Conservation (phyloP, 2,888 invertebrate species). For the Lepas anatifera region DNA sequence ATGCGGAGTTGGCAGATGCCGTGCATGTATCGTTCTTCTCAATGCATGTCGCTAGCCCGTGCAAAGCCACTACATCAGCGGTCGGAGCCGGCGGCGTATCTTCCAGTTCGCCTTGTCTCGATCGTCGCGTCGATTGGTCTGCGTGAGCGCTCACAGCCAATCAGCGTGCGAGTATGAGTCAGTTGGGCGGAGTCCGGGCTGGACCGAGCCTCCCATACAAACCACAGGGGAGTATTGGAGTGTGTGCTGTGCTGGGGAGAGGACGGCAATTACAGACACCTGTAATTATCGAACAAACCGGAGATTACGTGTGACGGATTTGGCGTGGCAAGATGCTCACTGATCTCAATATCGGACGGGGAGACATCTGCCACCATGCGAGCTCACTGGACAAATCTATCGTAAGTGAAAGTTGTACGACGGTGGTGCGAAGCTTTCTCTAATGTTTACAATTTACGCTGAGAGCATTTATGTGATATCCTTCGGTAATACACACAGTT, state of each 20-base stretch:
- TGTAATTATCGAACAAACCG: background rate
- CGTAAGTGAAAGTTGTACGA: too few relatives aligned
- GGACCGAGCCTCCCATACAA: background rate
- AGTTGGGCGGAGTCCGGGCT: background rate
- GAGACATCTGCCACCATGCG: background rate
- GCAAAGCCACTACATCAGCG: too few relatives aligned
- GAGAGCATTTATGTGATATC: too few relatives aligned
- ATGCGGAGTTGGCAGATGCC: too few relatives aligned
- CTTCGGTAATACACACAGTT: too few relatives aligned
- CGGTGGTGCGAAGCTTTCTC: too few relatives aligned
- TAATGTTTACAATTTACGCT: too few relatives aligned
- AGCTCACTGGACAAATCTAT: background rate
- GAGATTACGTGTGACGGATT: background rate
- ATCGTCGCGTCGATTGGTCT: background rate
- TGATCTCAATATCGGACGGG: background rate
- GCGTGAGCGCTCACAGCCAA: background rate
- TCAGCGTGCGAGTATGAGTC: background rate
- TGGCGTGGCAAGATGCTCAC: background rate
- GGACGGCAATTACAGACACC: background rate
- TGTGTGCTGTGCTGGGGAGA: background rate
- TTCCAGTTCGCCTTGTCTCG: too few relatives aligned
- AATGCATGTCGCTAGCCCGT: too few relatives aligned
- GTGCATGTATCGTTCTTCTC: too few relatives aligned
- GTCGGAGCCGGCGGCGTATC: too few relatives aligned
- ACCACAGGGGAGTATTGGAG: background rate